Conservation (phyloP, 2,797 vertebrate species). For the Characodon lateralis region DNA sequence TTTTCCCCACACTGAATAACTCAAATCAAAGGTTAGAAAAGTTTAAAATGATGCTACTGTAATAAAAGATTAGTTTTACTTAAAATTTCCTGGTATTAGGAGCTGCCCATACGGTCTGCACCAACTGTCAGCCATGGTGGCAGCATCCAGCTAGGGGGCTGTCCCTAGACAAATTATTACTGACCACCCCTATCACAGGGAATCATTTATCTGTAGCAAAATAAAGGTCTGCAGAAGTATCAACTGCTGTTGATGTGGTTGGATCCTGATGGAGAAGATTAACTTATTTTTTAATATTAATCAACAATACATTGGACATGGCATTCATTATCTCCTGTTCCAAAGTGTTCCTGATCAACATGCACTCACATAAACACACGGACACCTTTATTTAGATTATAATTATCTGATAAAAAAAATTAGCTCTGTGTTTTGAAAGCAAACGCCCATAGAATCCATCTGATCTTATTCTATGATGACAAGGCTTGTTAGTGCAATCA, state of each 20-base stretch:
- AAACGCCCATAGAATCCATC: slow-evolving; percentile 16
- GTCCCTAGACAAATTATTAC: neutral
- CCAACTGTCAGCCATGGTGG: too few relatives aligned
- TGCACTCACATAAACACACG: slow-evolving; percentile 25
- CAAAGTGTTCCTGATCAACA: slow-evolving; percentile 58
- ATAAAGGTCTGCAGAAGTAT: neutral
- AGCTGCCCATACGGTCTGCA: too few relatives aligned
- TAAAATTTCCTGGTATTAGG: neutral
- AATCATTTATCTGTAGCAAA: neutral
- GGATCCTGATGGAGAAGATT: slow-evolving; percentile 1
- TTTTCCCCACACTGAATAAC: too few relatives aligned
- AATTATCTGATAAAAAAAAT: slow-evolving; percentile 45
- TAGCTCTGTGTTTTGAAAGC: slow-evolving; percentile 40
- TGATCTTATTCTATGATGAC: slow-evolving; percentile 26
- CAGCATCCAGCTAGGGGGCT: too few relatives aligned
- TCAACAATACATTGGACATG: neutral
- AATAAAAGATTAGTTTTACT: too few relatives aligned
- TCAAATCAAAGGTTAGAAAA: neutral
- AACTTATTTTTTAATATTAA: slow-evolving; percentile 4
- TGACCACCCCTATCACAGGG: neutral
- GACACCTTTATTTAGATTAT: slow-evolving; percentile 49
- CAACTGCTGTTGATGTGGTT: neutral
- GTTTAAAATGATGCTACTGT: too few relatives aligned
- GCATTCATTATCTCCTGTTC: slow-evolving; percentile 10
- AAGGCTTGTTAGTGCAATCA: slow-evolving; percentile 59